Base-by-base conservation (phyloP, 2,797 vertebrate genomes). In the Hypotaenidia okinawae region DNA sequence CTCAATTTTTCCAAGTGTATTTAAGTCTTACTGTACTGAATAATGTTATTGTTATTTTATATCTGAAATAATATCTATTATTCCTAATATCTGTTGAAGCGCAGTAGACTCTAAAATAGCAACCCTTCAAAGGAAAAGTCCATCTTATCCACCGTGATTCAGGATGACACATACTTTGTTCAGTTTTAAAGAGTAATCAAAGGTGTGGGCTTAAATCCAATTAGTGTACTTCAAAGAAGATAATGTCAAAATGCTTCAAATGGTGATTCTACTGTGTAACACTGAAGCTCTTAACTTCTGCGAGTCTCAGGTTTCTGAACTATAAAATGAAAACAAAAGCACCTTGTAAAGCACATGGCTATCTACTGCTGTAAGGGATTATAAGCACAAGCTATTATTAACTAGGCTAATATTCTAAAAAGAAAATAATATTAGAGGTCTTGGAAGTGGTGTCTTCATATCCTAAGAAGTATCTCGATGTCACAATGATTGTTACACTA, bases 171-270 rank as follows among this genome's bases (percentile, higher is more conserved):
- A 67, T 37, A 72, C 86, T 95, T 93, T 82, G 76, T 91, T 95
- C 88, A 69, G 22, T 86, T 91, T 94, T 86, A 91, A 92, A 87
- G 55, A 88, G 55, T 86, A 92, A 96, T 84, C 93, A 91, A 89
- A 96, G 63, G 70, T 86, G 72, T 96, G 57, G 74, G 87, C 74
- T 95, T 92, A 94, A 95, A 96, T 89, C 64, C 77, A 94, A 90
- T 90, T 85, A 96, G 58, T 58, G 81, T 43, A 63, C 84, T 90
- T 94, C 90, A 90, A 91, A 91, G 88, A 75, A 79, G 83, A 84
- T 49, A 88, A 85, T 74, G 70, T 88, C 64, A 68, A 73, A 93
- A 92, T 77, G 86, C 64, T 89, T 82, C 86, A 79, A 72, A 66
- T 64, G 33, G 67, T 62, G 78, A 59, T 85, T 94, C 74, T 58